Evolutionary conservation across 2,797 vertebrate species (phyloP).

Genomic region (Paguma larvata): DNA sequence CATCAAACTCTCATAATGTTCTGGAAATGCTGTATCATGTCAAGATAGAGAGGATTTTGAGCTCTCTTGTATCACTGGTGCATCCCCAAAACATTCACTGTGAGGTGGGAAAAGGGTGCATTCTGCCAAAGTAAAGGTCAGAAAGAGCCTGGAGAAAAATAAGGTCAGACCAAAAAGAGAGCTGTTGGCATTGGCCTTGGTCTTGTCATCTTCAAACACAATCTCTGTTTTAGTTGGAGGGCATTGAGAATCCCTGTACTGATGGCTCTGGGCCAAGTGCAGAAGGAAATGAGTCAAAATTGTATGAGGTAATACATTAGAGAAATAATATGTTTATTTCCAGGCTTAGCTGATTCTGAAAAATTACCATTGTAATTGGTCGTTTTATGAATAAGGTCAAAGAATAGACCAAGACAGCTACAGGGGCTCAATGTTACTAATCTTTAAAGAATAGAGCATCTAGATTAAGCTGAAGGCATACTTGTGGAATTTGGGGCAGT

Average conservation of each 20-base stretch:
- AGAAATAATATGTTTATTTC: conserved; percentile 56
- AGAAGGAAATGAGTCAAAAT: conserved; percentile 69
- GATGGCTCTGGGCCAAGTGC: conserved; percentile 38
- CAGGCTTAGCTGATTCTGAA: conserved; percentile 42
- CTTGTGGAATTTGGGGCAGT: background rate
- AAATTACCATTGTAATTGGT: background rate
- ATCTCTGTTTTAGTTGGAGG: conserved; percentile 54
- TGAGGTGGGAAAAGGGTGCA: background rate
- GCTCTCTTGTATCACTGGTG: background rate
- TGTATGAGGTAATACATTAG: conserved; percentile 38
- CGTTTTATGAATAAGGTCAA: background rate
- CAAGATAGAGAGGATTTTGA: background rate
- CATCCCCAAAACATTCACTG: background rate
- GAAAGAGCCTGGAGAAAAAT: background rate
- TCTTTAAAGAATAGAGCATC: background rate
- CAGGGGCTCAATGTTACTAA: background rate
- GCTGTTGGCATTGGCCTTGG: background rate
- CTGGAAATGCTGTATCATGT: background rate
- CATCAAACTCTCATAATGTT: background rate
- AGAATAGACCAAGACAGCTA: background rate
- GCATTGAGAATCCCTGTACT: background rate
- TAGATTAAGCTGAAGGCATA: background rate
- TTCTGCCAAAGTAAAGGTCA: background rate
- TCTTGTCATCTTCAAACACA: background rate
- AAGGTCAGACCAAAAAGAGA: background rate